Evolutionary conservation across 2,888 invertebrate genomes (phyloP), one percentile per base, ranked within the genome.

Genomic region (Apamea crenata): DNA sequence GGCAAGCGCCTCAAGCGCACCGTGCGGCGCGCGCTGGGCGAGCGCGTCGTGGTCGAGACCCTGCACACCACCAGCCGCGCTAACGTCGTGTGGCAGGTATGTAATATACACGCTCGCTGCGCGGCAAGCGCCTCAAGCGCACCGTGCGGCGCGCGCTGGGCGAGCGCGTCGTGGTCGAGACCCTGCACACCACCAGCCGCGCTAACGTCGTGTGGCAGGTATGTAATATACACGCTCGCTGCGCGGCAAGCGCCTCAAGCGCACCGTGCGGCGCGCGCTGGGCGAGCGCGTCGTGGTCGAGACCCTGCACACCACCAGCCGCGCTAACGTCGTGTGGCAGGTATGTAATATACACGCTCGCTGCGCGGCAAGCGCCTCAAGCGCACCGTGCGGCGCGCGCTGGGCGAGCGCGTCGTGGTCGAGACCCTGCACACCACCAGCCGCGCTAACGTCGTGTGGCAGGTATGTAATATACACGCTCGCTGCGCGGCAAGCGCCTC

Each of bases 401-500:
- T 96, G 85, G 98, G 97, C 44, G 97, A 98, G 85, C 97, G 97
- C 91, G 97, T 99, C 89, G 98, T 99, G 59, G 98, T 99, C 25
- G 99, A 99, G 96, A 98, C 98, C 18, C 97, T 99, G 88, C 98
- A 98, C 91, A 99, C 99, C 25, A 97, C 97, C 91, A 98, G 99
- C 85, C 97, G 97, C 78, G 98, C 98, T n/a, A 98, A 98, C 36
- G 36, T 36, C 36, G 36, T 36, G 36, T 36, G 36, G 36, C 36
- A 36, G 36, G 36, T 36, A 36, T 36, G 36, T 36, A 36, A 36
- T 3, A 3, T 36, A 36, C 36, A 36, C 96, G 97, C 25, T 90
- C 97, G 90, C 92, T 97, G 87, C 96, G 97, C 90, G 97, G 97
- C 92, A 96, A 97, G 94, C 94, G 97, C 53, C 95, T 82, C 95